Conservation (phyloP, 2,113 vertebrate species). For the Perognathus longimembris region DNA sequence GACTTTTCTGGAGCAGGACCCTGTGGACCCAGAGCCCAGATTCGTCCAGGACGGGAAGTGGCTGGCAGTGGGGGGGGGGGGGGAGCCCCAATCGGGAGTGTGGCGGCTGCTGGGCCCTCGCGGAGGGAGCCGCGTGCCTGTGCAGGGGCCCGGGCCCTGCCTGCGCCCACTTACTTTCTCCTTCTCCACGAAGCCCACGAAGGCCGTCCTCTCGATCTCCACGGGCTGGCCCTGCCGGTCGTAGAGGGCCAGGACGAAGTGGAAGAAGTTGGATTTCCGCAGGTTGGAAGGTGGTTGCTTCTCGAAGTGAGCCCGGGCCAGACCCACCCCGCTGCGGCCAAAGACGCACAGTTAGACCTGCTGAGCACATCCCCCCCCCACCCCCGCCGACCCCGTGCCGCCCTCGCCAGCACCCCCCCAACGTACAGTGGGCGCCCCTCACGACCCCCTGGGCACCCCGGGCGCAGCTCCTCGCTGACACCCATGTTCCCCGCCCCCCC, state of each 20-base stretch:
- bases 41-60: constrained; percentile 37
- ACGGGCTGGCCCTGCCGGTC: constrained; percentile 99
- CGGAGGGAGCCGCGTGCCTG: background rate
- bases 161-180: constrained; percentile 93
- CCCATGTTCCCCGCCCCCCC: background rate
- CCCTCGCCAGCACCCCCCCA: background rate
- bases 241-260: constrained; percentile 98
- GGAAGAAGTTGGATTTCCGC: constrained; percentile 99
- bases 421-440: background rate
- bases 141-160: constrained; percentile 30
- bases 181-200: constrained; percentile 98
- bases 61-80: no score
- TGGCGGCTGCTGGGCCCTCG: background rate
- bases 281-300: constrained; percentile 99
- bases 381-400: background rate
- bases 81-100: background rate
- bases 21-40: background rate
- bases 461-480: background rate
- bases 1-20: constrained; percentile 18
- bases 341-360: constrained; percentile 84
- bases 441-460: background rate
- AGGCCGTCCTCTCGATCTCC: constrained; percentile 98
- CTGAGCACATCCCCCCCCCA: no score
- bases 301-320: constrained; percentile 99
- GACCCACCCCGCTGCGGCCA: constrained; percentile 96